phyloP scores from a whole-genome alignment of 2,797 vertebrate species.

The Amblyraja radiata region DNA sequence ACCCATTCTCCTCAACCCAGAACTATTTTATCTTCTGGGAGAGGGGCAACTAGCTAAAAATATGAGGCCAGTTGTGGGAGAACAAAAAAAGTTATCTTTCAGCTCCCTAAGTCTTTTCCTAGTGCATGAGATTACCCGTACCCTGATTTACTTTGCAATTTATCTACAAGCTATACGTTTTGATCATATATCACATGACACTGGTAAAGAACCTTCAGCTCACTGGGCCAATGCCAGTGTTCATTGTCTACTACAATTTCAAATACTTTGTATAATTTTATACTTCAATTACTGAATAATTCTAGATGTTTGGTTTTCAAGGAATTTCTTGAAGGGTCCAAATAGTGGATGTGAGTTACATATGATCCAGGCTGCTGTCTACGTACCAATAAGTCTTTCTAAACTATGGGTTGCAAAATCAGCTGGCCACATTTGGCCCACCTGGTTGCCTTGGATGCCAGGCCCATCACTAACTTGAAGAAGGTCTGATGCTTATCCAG shows the following conservation, averaged over 20 bases:
- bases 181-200: background rate
- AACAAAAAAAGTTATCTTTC: background rate
- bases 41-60: background rate
- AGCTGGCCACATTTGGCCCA: too few relatives aligned
- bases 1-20: background rate
- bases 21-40: background rate
- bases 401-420: too few relatives aligned
- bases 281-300: background rate
- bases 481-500: too few relatives aligned
- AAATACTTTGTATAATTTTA: background rate
- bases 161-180: background rate
- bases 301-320: too few relatives aligned
- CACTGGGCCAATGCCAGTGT: background rate
- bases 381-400: too few relatives aligned
- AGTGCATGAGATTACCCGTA: background rate
- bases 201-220: background rate
- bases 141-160: background rate
- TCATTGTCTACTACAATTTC: background rate
- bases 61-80: background rate
- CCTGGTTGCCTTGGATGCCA: too few relatives aligned
- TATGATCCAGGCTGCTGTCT: too few relatives aligned
- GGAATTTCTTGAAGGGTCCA: too few relatives aligned
- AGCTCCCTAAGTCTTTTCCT: background rate
- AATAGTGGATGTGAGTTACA: too few relatives aligned
- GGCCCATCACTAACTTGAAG: too few relatives aligned